Evolutionary conservation across 2,797 vertebrate genomes (phyloP).

Genomic region (Gymnocypris eckloni): DNA sequence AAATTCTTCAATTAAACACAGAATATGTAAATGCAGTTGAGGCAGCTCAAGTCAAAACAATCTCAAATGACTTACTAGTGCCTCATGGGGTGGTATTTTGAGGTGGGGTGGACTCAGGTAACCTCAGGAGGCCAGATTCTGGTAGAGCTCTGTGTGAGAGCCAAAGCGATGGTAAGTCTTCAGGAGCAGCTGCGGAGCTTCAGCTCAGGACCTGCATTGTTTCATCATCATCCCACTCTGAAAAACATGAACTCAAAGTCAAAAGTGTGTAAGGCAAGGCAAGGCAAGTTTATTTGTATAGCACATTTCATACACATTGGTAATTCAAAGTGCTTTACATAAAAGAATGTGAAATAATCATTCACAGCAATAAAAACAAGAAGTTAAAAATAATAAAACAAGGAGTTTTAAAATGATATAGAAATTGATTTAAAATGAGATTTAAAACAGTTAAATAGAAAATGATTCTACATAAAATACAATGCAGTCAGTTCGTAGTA

Average conservation of each 20-base stretch:
- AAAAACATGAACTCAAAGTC: not conserved
- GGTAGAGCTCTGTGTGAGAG: conserved; percentile 9
- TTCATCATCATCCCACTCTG: conserved; percentile 21
- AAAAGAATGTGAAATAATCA: too few relatives aligned
- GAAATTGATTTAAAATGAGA: too few relatives aligned
- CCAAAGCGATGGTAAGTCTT: conserved; percentile 6
- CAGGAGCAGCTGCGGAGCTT: conserved; percentile 25
- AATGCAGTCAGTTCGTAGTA: too few relatives aligned
- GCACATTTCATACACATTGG: too few relatives aligned
- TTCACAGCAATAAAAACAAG: too few relatives aligned
- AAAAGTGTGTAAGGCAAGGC: too few relatives aligned
- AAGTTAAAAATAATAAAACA: too few relatives aligned
- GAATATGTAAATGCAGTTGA: conserved; percentile 30
- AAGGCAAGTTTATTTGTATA: too few relatives aligned
- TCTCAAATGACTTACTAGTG: conserved; percentile 46
- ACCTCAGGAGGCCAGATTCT: conserved; percentile 37
- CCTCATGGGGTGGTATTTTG: conserved; percentile 40
- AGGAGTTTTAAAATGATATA: too few relatives aligned
- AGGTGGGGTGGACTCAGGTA: conserved; percentile 37
- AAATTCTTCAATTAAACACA: not conserved
- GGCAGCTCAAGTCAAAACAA: conserved; percentile 21
- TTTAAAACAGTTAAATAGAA: too few relatives aligned
- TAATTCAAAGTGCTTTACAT: too few relatives aligned
- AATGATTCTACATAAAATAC: too few relatives aligned
- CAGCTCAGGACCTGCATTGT: not conserved